Base-by-base conservation (phyloP, 2,888 invertebrate genomes). In the Rhingia campestris region DNA sequence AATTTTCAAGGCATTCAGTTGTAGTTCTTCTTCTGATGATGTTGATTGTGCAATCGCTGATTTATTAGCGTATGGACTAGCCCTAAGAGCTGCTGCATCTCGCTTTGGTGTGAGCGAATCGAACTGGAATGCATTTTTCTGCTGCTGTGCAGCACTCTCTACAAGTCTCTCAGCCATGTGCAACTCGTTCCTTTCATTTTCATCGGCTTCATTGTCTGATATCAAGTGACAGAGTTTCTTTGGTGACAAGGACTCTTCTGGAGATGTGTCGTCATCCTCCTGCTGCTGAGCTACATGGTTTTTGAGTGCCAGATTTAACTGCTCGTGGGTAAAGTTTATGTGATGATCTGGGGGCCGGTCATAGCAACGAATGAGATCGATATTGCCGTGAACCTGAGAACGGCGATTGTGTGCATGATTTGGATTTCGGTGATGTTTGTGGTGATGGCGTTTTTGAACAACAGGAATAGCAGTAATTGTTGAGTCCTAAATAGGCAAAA, bases 101-200 rank as follows among this genome's bases (percentile, higher is more conserved):
- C 89, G 88, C 87, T 90, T 91, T 86, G 91, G 91, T 88, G 91
- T 91, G n/a, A 91, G 88, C 81, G 91, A 91, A 88, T 91, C 91
- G 81, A 91, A 91, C 87, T 91, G 91, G 85, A 91, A 91, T 84
- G 89, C 91, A 88, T 89, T 91, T 86, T 90, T 90, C 75, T 91
- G 90, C 79, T 91, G 91, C 85, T 90, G 89, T 82, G 88, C 90
- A 81, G 89, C 88, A 81, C 88, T 88, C 87, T 91, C 91, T 39
- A 91, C 91, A 33, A 91, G 88, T 86, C 90, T 90, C 86, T 91
- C 91, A 32, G 91, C 91, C 88, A 91, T 91, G 81, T 91, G 91
- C 81, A 91, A 76, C 73, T 91, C 91, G 67, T 89, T 88, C 43
- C 72, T 75, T 37, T 79, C 54, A 39, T 80, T 86, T 43, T 86